Percentiles rank a stretch among this genome's conserved stretches.
Evolutionary conservation across 2,113 vertebrate genomes (phyloP).

Genomic region (Orcinus orca): DNA sequence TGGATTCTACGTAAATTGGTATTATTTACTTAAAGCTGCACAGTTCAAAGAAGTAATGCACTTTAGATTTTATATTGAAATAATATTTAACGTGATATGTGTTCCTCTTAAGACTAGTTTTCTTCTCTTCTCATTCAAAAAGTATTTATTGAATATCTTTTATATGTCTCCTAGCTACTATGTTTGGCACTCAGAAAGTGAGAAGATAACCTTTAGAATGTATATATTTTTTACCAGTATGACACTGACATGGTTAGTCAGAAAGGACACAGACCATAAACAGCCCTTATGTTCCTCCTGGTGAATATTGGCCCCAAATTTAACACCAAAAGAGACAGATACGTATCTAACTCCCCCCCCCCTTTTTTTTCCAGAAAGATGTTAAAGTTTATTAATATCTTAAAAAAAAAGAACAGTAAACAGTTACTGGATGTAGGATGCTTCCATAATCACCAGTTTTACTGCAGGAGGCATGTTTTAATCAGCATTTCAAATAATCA

Average conservation of each 20-base stretch:
- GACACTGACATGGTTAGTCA: background rate
- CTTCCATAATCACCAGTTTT: slow-evolving; percentile 60
- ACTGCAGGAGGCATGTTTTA: slow-evolving; percentile 36
- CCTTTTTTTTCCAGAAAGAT: background rate
- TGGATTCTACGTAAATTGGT: background rate
- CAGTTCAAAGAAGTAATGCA: background rate
- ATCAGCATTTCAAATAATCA: slow-evolving; percentile 49
- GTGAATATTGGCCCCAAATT: background rate
- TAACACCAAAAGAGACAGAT: background rate
- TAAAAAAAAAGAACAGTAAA: background rate
- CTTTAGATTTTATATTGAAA: slow-evolving; percentile 5
- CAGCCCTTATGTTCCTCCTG: background rate
- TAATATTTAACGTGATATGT: background rate
- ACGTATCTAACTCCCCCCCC: background rate
- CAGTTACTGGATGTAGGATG: slow-evolving; percentile 2
- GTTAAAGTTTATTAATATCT: slow-evolving; percentile 68
- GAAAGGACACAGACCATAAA: background rate
- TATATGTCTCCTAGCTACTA: background rate
- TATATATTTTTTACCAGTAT: background rate
- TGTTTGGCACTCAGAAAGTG: background rate
- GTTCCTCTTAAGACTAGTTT: background rate
- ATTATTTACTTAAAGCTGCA: background rate
- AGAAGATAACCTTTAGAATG: background rate
- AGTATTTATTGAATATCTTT: background rate
- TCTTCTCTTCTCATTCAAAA: background rate